These are phyloP conservation scores for Sakesphorus luctuosus DNA, from an alignment of 2,113 vertebrate species.

Conservation along the genomic window DNA sequence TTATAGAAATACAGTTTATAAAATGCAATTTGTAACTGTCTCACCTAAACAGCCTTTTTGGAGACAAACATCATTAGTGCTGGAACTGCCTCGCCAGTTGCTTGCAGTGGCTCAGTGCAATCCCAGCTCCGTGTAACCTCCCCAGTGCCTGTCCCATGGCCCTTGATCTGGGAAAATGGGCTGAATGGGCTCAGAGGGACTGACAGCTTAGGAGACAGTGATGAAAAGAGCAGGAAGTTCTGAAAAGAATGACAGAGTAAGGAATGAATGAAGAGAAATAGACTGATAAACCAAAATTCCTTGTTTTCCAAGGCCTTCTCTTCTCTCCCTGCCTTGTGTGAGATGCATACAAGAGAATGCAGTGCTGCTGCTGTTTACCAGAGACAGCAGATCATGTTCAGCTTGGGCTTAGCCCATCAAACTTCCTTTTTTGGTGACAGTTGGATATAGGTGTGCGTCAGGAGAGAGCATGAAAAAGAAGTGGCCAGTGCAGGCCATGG, in stretches of 20 bases:
- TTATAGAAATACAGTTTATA: slow-evolving; percentile 51
- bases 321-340: rapidly evolving
- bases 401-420: not conserved
- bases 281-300: not conserved
- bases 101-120: rapidly evolving
- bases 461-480: not conserved
- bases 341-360: not conserved
- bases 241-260: not conserved
- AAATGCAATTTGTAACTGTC: slow-evolving; percentile 64
- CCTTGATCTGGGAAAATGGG: rapidly evolving
- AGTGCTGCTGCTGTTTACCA: not conserved
- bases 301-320: rapidly evolving
- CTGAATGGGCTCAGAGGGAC: not conserved
- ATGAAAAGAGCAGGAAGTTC: not conserved
- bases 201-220: not conserved
- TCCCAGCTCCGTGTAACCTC: not conserved
- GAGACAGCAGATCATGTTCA: not conserved
- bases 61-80: slow-evolving; percentile 15
- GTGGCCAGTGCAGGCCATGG: rapidly evolving
- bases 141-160: rapidly evolving
- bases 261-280: not conserved
- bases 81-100: rapidly evolving
- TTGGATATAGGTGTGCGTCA: not conserved
- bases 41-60: not conserved
- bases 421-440: not conserved